Evolutionary conservation across 2,797 vertebrate genomes (phyloP), one percentile per base, ranked within the genome.

Genomic region (Mastacembelus armatus): DNA sequence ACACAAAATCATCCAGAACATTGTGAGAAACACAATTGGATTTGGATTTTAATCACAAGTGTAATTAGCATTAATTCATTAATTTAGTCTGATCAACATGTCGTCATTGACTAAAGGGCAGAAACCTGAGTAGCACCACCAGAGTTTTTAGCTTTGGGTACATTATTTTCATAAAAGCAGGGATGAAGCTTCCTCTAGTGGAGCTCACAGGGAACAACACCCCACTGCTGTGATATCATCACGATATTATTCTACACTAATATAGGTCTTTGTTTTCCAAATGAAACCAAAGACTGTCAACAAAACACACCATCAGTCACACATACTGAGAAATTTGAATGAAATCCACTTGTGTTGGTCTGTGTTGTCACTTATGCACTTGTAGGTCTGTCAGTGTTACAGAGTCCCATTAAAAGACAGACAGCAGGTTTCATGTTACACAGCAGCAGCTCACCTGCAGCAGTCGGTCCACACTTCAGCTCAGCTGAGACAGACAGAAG

Each of bases 391-490:
- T 58, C 15, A 15, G 7, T 58, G 26, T 45, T 30, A 21, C 6
- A n/a, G 54, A 27, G 64, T 38, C 5, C 16, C 1, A 7, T 16
- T 45, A 33, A 52, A 27, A 24, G 47, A 33, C 27, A 36, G 40
- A 33, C 62, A 16, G 15, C 64, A 47, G 59, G 80, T 59, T 8
- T 87, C 69, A 19, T 19, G 69, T 85, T 79, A 61, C 85, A 36
- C 35, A 66, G 61, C 51, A 50, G 47, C 63, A 19, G 29, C 32
- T 69, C 71, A 65, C 76, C 85, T 66, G 59, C 74, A 76, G 77
- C 66, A 54, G 59, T 38, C 55, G 50, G 9, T 45, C 29, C 62
- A 69, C 65, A 35, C 55, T 48, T 51, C 5, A 9, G 19, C 22
- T 26, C 51, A 11, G 19, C 7, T 21, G 4, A 8, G 15, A 24